Evolutionary conservation across 2,797 vertebrate genomes (phyloP).

Genomic region (Ctenopoma kingsleyae): DNA sequence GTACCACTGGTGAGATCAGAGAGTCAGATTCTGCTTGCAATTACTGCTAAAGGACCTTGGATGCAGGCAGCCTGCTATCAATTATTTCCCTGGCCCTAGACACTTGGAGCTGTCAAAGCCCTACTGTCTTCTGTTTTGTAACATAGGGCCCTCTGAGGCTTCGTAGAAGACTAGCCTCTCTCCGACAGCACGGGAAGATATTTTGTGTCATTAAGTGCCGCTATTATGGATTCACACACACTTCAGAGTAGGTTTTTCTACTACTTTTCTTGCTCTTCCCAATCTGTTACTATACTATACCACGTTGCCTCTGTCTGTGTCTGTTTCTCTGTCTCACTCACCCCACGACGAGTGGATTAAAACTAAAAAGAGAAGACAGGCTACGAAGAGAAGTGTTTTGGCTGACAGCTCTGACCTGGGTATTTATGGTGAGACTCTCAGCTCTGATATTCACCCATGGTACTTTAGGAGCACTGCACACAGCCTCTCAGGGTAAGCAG

Average conservation of each 20-base stretch:
- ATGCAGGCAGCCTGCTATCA: conserved; percentile 98
- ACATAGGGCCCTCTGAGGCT: conserved; percentile 90
- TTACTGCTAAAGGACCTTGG: conserved; percentile 99
- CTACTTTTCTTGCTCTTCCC: conserved; percentile 60
- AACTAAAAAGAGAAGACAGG: conserved; percentile 64
- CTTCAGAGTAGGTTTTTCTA: conserved; percentile 76
- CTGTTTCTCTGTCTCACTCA: conserved; percentile 42
- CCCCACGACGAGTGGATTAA: conserved; percentile 71
- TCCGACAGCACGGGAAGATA: conserved; percentile 86
- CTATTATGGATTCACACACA: conserved; percentile 92
- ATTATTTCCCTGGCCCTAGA: conserved; percentile 98
- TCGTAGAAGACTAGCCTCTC: conserved; percentile 79
- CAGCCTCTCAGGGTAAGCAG: conserved; percentile 36
- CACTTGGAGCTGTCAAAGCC: conserved; percentile 98
- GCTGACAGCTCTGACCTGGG: conserved; percentile 77
- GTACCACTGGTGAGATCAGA: conserved; percentile 99
- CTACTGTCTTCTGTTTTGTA: conserved; percentile 98
- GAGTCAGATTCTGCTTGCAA: conserved; percentile 99
- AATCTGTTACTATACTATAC: conserved; percentile 62
- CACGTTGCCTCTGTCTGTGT: conserved; percentile 38
- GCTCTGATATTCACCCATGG: conserved; percentile 64
- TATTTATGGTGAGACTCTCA: conserved; percentile 72
- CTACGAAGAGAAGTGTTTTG: conserved; percentile 61
- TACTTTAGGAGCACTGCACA: conserved; percentile 58
- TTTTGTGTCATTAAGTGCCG: conserved; percentile 91